Percentiles rank a stretch among this genome's conserved stretches.
These are phyloP conservation scores for Acanthopagrus latus DNA, from an alignment of 2,797 vertebrate species.

Conservation along the genomic window DNA sequence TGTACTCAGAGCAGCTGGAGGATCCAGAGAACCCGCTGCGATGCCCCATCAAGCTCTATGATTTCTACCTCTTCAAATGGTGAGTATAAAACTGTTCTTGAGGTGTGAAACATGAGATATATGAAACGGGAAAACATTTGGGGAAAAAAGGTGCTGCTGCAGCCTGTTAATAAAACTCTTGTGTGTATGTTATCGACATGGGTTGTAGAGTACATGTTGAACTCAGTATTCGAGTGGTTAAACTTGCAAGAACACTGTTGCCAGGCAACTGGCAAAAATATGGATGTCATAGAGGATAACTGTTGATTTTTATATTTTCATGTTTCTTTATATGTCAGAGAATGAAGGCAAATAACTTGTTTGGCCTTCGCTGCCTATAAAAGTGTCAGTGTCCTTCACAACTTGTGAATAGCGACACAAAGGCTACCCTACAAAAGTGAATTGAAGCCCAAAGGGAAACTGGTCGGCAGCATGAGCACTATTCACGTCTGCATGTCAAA, in stretches of 20 bases:
- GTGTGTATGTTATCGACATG: conserved; percentile 39
- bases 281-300: conserved; percentile 17
- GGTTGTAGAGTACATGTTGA: conserved; percentile 10
- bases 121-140: too few species aligned
- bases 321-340: background rate
- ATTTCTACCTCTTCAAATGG: conserved; percentile 99
- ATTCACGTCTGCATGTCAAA: too few species aligned
- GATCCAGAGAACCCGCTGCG: conserved; percentile 96
- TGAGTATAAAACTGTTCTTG: conserved; percentile 74
- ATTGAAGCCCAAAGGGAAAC: background rate
- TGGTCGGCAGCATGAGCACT: background rate
- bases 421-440: background rate
- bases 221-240: conserved; percentile 30
- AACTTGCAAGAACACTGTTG: conserved; percentile 53
- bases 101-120: background rate
- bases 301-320: background rate
- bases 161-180: conserved; percentile 21
- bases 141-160: too few species aligned
- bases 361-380: background rate
- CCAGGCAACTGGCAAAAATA: conserved; percentile 59
- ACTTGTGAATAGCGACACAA: background rate
- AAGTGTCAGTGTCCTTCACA: background rate
- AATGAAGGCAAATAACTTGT: conserved; percentile 1
- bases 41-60: conserved; percentile 98
- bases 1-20: conserved; percentile 97